phyloP scores from a whole-genome alignment of 2,113 vertebrate genomes.

The Dromaius novaehollandiae region DNA sequence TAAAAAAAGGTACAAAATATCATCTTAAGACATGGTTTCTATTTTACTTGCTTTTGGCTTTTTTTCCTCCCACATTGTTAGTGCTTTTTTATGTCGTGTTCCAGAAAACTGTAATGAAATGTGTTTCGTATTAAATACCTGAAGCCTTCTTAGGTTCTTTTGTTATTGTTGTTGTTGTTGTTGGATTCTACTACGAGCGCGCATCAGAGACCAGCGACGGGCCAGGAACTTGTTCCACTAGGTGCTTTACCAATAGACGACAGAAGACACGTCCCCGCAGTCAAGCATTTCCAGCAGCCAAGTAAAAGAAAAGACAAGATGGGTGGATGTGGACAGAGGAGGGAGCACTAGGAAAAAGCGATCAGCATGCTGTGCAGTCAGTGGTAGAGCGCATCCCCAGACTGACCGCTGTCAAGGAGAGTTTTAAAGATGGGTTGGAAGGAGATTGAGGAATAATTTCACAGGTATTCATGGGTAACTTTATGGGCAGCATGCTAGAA shows the following conservation, averaged over 20 bases:
- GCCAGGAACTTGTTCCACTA: not conserved
- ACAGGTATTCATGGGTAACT: not conserved
- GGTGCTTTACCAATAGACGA: not conserved
- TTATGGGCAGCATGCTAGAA: not conserved
- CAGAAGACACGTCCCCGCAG: not conserved
- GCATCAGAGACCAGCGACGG: not conserved
- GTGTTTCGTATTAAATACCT: not conserved
- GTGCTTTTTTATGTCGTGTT: not conserved
- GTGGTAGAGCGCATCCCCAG: not conserved
- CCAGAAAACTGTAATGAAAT: not conserved
- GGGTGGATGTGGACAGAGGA: not conserved
- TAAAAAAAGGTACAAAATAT: not conserved
- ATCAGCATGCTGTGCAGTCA: not conserved
- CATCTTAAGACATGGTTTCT: not conserved
- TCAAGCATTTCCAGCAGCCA: not conserved
- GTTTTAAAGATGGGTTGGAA: not conserved
- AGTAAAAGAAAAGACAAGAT: not conserved
- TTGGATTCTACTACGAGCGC: not conserved
- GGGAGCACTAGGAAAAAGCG: not conserved
- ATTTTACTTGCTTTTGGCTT: not conserved
- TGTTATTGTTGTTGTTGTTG: not conserved
- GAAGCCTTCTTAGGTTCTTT: not conserved
- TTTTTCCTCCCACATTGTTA: not conserved
- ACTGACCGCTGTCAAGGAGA: not conserved
- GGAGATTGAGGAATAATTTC: not conserved